Conservation (phyloP, 2,888 invertebrate genomes). For the Epinotia demarniana region DNA sequence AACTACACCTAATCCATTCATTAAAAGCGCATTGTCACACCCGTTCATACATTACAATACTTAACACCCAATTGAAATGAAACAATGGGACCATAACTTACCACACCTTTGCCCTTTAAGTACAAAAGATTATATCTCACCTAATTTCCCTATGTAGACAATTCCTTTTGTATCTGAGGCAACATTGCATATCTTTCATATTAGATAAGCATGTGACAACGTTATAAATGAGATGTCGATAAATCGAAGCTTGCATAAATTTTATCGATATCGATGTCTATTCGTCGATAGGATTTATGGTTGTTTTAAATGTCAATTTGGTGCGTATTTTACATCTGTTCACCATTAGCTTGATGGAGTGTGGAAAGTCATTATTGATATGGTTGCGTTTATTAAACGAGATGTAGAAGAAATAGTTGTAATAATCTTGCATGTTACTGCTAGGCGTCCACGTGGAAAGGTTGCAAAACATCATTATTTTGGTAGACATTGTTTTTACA, state of each 20-base stretch:
- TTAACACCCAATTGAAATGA: conserved; percentile 45
- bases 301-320: conserved; percentile 45
- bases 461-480: background rate
- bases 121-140: conserved; percentile 55
- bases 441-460: background rate
- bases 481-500: background rate
- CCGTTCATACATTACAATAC: conserved; percentile 35
- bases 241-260: conserved; percentile 48
- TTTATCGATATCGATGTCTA: conserved; percentile 42
- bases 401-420: background rate
- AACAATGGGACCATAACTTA: conserved; percentile 58
- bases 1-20: conserved; percentile 10
- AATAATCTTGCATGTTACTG: background rate
- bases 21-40: conserved; percentile 31
- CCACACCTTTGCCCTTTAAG: conserved; percentile 54
- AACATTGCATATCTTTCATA: conserved; percentile 23
- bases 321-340: conserved; percentile 47
- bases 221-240: conserved; percentile 63
- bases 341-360: conserved; percentile 40
- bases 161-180: background rate
- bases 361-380: conserved; percentile 34
- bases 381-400: background rate
- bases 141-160: background rate
- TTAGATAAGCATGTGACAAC: conserved; percentile 50
- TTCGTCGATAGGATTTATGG: conserved; percentile 40